Base-by-base conservation (phyloP, 2,888 invertebrate species). In the Pyrochroa serraticornis region DNA sequence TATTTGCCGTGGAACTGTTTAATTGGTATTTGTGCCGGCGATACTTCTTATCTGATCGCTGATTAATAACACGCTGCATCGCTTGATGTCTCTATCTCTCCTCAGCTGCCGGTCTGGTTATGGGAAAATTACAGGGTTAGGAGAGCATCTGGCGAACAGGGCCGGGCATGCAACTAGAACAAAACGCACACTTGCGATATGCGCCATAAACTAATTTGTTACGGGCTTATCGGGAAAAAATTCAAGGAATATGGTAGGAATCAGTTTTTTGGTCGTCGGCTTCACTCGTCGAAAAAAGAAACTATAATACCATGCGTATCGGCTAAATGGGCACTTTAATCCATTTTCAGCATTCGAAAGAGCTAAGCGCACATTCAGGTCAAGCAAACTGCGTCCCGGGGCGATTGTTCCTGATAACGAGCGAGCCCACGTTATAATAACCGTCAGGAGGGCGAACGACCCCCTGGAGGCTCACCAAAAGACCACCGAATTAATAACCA, bases 361-460 rank as follows among this genome's bases (percentile, higher is more conserved):
- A 68, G 61, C 64, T 64, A 62, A 66, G 55, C 47, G 61, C 65
- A 62, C 70, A 70, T 71, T 66, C 67, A 65, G 71, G 69, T 71
- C 72, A 71, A 72, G 69, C 66, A 67, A 70, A 67, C 72, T 69
- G 69, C 65, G 68, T 69, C 74, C 72, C 74, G 67, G 69, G 72
- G 72, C 72, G 75, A 76, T 76, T 75, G 74, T 74, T 74, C 70
- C 69, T 67, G 76, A 75, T 75, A 76, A 75, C 75, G 74, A 75
- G 71, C 67, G 58, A 58, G 64, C 61, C 58, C 65, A 62, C 67
- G 66, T 64, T 67, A 71, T 73, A 74, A 74, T 74, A 73, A 73
- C 73, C 71, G 66, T 67, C 72, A 67, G 64, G 70, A 68, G 68
- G 65, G 58, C 63, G 59, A 66, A 72, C 68, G 69, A 67, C 69